Base-by-base conservation (phyloP, 2,888 invertebrate genomes). In the Agonopterix alstromeriana region DNA sequence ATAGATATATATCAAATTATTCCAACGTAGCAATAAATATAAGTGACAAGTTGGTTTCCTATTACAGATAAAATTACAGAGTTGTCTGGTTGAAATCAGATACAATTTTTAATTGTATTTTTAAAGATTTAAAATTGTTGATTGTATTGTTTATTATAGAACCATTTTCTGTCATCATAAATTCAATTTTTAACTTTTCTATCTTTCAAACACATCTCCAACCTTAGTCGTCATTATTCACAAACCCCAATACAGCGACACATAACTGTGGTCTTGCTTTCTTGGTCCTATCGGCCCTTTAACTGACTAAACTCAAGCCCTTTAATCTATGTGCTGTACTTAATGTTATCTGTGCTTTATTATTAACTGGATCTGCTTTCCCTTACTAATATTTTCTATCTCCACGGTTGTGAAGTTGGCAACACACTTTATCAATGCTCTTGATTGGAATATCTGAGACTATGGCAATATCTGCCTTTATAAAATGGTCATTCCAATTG, bases 331-430 rank as follows among this genome's bases (percentile, higher is more conserved):
- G 27, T 47, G 47, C 47, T 47, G 42, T 42, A n/a, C 27, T 27
- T 27, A 11, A 46, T 46, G 40, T 46, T 8, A 17, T 42, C 12
- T 66, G 56, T 65, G 66, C 65, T 65, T 63, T 55, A 42, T 48
- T 54, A 61, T 55, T 64, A 59, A 67, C 56, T 65, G 60, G 66
- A 74, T 69, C 68, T 79, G 79, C 78, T 77, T 65, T 49, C 72
- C 76, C 74, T 71, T 72, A 82, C 76, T 83, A 81, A 82, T 69
- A 60, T 70, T 36, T 27, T 71, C 64, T 76, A 65, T 67, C 73
- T 81, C 71, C 73, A 69, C 76, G 70, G 62, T 61, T 61, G 70
- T 77, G 82, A 70, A 71, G 65, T 73, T 77, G 70, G 78, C 78
- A 43, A 38, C 36, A 38, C 27, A 27, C 27, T 27, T 5, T 27